A percentile compares a stretch with the other conserved stretches of the same genome.
Conservation (phyloP, 2,113 vertebrate species). For the Silurus asotus region DNA sequence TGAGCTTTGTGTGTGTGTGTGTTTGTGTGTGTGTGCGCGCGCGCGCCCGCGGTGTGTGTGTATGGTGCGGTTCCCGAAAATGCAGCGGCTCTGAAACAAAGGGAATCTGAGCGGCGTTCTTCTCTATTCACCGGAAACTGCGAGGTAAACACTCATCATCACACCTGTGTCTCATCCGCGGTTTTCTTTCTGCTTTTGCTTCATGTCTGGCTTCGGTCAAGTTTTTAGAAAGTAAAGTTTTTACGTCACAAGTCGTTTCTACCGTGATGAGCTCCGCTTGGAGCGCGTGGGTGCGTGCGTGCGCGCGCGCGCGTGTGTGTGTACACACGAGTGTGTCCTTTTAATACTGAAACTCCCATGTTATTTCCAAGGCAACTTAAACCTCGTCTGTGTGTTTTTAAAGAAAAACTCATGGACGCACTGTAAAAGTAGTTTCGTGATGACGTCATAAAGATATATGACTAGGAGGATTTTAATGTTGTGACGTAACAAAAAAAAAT, state of each 20-base stretch:
- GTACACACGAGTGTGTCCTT: conserved; percentile 7
- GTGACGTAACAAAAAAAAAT: not conserved
- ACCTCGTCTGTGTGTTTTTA: not conserved
- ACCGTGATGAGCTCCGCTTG: conserved; percentile 27
- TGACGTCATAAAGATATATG: not conserved
- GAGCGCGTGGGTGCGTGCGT: not conserved
- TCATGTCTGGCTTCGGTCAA: not conserved
- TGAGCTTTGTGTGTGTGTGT: not conserved
- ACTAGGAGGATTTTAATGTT: not conserved
- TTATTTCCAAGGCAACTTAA: not conserved
- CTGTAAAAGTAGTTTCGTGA: not conserved
- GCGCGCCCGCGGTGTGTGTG: not conserved
- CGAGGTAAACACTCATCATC: not conserved
- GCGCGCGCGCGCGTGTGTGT: not conserved
- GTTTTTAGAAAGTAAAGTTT: conserved; percentile 15
- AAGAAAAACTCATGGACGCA: not conserved
- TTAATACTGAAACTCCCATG: conserved; percentile 7
- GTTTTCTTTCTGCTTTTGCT: not conserved
- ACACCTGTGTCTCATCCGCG: no score
- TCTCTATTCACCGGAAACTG: conserved; percentile 44
- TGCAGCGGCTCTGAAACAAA: conserved; percentile 60
- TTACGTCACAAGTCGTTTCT: conserved; percentile 12
- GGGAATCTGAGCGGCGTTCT: conserved; percentile 50
- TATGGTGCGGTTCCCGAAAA: conserved; percentile 43
- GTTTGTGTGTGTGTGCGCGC: not conserved